Base-by-base conservation (phyloP, 2,888 invertebrate genomes). In the Acrobasis repandana region DNA sequence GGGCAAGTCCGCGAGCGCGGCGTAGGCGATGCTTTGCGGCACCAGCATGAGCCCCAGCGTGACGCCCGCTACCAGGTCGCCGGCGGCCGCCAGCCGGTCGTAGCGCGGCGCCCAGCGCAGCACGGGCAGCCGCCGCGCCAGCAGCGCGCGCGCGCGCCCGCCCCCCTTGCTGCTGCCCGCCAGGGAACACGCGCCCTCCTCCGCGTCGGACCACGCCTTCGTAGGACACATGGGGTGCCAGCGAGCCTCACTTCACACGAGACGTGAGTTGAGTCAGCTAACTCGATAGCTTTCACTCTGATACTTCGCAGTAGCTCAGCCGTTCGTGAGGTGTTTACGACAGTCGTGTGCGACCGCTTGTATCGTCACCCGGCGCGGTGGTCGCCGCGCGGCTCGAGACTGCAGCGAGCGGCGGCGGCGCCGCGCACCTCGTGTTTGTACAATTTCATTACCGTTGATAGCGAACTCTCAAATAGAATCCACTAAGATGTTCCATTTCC, bases 21-120 rank as follows among this genome's bases (percentile, higher is more conserved):
- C 98, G 84, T 98, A 98, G 14, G 98, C 98, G 73, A 98, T 96
- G 72, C 97, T 97, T 88, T 98, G 98, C 6, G 98, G 98, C 73
- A 98, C 97, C 79, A 98, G 95, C 5, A 98, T 98, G 59, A 98
- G 90, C 0, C 98, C 98, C 10, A 98, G 94, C 1, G 98, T 97
- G 56, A 98, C 80, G 46, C 98, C 98, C 14, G 98, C 98, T 69
- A 98, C 96, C 59, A 96, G 76, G 91, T 98, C 98, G 4, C 96
- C 95, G 61, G 96, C 83, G 0, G 96, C 95, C 67, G 94, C 93
- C 65, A 93, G 90, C 69, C 94, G 94, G 61, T 93, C 93, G 86
- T 97, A 97, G 60, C 84, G 86, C 20, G 94, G 93, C 65, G 96
- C 89, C 97, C 96, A 96, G 72, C 88, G 82, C 69, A 94, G 74